Percentiles rank a stretch among this genome's conserved stretches.
Evolutionary conservation across 2,113 vertebrate species (phyloP).

Genomic region (Cyrtonyx montezumae): DNA sequence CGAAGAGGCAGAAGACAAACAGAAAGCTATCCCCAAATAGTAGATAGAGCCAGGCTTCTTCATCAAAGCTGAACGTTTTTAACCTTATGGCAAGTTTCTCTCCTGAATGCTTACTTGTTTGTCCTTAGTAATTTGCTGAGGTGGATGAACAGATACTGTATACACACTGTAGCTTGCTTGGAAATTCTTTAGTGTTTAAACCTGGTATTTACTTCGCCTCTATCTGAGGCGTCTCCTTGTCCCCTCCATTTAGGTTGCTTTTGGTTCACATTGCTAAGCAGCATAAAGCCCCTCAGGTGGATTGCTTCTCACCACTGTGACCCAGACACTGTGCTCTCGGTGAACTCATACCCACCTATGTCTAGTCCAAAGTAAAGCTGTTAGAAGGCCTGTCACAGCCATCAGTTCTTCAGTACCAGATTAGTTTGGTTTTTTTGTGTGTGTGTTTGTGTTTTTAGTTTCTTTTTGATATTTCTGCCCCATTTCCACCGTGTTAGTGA

Average conservation of each 20-base stretch:
- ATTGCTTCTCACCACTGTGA: neutral
- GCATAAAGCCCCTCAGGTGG: neutral
- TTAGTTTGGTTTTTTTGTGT: neutral
- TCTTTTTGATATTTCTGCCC: neutral
- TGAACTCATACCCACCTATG: neutral
- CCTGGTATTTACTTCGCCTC: neutral
- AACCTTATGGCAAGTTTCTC: neutral
- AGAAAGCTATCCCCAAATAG: neutral
- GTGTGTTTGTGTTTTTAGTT: neutral
- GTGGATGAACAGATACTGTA: neutral
- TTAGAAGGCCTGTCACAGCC: neutral
- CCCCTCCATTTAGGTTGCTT: neutral
- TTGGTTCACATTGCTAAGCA: neutral
- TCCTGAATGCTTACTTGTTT: neutral
- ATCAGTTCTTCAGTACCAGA: neutral
- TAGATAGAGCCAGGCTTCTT: neutral
- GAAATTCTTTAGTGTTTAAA: neutral
- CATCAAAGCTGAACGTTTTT: neutral
- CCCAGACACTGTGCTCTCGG: neutral
- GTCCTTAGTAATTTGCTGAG: neutral
- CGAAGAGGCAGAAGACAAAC: neutral
- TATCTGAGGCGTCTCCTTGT: neutral
- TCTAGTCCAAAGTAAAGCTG: neutral
- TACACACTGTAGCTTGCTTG: neutral
- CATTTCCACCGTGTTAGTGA: neutral